Percentiles rank a stretch among this genome's conserved stretches.
phyloP scores from a whole-genome alignment of 2,888 invertebrate species.

The Xanthia icteritia region DNA sequence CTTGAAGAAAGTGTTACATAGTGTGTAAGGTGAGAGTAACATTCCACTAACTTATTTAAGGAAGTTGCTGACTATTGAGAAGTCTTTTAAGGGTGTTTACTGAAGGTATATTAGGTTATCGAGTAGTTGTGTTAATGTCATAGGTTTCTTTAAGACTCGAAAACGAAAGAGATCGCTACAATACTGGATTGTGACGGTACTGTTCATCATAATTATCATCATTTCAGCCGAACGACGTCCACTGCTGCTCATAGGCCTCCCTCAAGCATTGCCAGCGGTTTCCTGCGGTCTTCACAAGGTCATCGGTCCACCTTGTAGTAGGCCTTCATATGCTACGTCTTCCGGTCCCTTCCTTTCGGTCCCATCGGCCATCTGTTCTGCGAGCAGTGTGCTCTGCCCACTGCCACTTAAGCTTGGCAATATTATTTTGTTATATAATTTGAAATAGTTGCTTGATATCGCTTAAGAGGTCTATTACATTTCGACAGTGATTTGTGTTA shows the following conservation, averaged over 20 bases:
- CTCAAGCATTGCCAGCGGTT: neutral
- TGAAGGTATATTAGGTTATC: conserved; percentile 15
- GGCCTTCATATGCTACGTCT: too few species aligned
- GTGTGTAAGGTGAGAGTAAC: conserved; percentile 49
- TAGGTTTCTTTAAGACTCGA: neutral
- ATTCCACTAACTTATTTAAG: conserved; percentile 50
- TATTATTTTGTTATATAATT: neutral
- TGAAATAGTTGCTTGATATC: neutral
- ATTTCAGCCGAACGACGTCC: neutral
- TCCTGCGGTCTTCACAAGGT: too few species aligned
- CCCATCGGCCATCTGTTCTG: too few species aligned
- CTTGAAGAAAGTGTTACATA: conserved; percentile 23
- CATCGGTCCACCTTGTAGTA: too few species aligned
- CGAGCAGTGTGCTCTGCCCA: too few species aligned
- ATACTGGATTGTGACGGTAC: neutral
- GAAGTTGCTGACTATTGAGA: conserved; percentile 17
- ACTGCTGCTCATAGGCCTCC: neutral
- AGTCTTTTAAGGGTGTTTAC: conserved; percentile 30
- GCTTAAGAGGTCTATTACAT: too few species aligned
- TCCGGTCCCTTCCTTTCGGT: too few species aligned
- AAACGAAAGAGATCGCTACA: neutral
- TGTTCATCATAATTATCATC: too few species aligned
- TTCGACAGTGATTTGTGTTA: too few species aligned
- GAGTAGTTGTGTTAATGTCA: neutral
- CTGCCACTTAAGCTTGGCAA: too few species aligned